A percentile compares a stretch with the other conserved stretches of the same genome.
Conservation (phyloP, 2,797 vertebrate species). For the Myiotriccus ornatus region DNA sequence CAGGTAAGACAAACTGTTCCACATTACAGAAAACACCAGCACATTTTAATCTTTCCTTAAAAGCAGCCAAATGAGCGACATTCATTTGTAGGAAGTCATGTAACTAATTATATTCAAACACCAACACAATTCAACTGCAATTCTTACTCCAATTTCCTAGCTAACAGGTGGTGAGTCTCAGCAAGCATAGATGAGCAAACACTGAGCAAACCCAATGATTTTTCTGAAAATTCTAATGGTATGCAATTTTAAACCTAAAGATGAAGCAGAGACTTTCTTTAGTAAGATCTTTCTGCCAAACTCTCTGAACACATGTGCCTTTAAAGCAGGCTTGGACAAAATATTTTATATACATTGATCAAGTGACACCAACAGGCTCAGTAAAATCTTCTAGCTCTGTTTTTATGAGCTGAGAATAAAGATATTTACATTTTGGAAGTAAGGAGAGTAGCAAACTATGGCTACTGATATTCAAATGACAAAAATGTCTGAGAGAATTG, state of each 20-base stretch:
- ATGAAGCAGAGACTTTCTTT: background rate
- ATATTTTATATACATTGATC: background rate
- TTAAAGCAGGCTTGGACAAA: background rate
- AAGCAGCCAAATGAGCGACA: background rate
- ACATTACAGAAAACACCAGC: background rate
- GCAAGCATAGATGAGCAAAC: background rate
- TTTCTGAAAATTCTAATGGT: background rate
- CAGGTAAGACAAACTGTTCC: background rate
- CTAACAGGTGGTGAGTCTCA: background rate
- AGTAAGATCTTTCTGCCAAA: background rate
- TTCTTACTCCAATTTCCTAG: background rate
- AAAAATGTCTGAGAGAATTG: background rate
- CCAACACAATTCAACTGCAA: background rate
- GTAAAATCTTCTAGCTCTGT: background rate
- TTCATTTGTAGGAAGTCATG: background rate
- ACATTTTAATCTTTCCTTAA: background rate
- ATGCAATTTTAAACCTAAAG: background rate
- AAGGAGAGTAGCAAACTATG: background rate
- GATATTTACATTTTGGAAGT: background rate
- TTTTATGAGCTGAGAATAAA: slow-evolving; percentile 24
- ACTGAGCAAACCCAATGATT: background rate
- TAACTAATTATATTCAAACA: background rate
- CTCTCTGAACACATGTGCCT: background rate
- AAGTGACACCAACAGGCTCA: background rate
- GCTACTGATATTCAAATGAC: slow-evolving; percentile 8